Base-by-base conservation (phyloP, 2,113 vertebrate species). In the Cariama cristata region DNA sequence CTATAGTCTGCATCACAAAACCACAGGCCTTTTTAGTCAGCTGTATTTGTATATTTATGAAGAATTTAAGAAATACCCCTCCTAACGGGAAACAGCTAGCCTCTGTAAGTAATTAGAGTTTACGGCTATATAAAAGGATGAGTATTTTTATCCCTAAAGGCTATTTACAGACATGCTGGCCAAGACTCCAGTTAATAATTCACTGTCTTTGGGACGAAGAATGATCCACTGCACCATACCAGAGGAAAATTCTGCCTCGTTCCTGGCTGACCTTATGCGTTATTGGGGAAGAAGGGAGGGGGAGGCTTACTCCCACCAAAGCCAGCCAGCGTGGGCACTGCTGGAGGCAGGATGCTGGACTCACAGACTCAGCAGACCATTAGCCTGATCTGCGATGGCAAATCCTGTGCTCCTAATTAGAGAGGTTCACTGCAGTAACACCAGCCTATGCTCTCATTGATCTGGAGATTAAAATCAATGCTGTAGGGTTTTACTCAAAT, bases 371-470 rank as follows among this genome's bases (percentile, higher is more conserved):
- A 19, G 75, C 4, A 60, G 56, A 75, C n/a, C 79, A 59, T 30
- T 5, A 7, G 73, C 76, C 62, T 45, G 55, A 85, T 60, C 38
- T 12, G 35, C 9, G 9, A 55, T 3, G 67, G 76, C 49, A 85
- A 93, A 93, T 47, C 60, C 91, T 52, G 4, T 33, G 35, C 49
- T 93, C 44, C 76, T 88, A 86, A 97, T 91, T 92, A 95, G 63
- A 80, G 59, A 86, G 71, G 28, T 33, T 84, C 84, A 66, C 66
- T 14, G 2, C 45, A 79, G 79, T 42, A 55, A 44, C 77, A 86
- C n/a, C 50, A 88, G 67, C 45, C 50, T n/a, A 11, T 8, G 60
- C 42, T 58, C 40, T 20, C 72, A 90, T 50, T 47, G 82, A 95
- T 82, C 81, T 17, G 27, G 33, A 1, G 9, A 64, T 83, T 64